Evolutionary conservation across 1,140 invertebrate genomes (phyloP).

Genomic region (Ctenoplectra terminalis): DNA sequence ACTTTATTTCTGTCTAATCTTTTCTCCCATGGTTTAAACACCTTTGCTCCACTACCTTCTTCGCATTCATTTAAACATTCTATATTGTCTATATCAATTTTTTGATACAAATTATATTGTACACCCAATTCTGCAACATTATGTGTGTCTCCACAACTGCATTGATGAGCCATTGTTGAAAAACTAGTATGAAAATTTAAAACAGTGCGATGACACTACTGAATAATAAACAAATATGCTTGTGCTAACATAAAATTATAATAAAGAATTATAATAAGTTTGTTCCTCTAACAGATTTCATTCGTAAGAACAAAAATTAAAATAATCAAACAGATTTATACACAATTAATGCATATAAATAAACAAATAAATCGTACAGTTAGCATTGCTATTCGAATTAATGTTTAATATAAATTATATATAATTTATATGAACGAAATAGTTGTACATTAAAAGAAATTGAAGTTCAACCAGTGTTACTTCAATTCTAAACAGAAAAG

Average conservation of each 20-base stretch:
- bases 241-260: not conserved
- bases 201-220: not conserved
- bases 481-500: not conserved
- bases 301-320: not conserved
- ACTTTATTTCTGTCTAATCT: slow-evolving; percentile 90
- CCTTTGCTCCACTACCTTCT: slow-evolving; percentile 92
- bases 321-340: too few species aligned
- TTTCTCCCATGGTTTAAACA: slow-evolving; percentile 97
- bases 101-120: slow-evolving; percentile 93
- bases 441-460: not conserved
- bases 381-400: too few species aligned
- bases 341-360: too few species aligned
- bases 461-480: not conserved
- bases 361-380: not conserved
- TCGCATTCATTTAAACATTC: slow-evolving; percentile 94
- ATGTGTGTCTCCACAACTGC: slow-evolving; percentile 71
- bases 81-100: slow-evolving; percentile 94
- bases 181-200: slow-evolving; percentile 6
- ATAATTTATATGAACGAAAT: not conserved
- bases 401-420: not conserved
- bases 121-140: slow-evolving; percentile 87
- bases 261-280: not conserved
- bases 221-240: not conserved
- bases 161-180: slow-evolving; percentile 68
- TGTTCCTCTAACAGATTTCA: not conserved